Conservation (phyloP, 2,113 vertebrate species). For the Chlamydotis undulata region DNA sequence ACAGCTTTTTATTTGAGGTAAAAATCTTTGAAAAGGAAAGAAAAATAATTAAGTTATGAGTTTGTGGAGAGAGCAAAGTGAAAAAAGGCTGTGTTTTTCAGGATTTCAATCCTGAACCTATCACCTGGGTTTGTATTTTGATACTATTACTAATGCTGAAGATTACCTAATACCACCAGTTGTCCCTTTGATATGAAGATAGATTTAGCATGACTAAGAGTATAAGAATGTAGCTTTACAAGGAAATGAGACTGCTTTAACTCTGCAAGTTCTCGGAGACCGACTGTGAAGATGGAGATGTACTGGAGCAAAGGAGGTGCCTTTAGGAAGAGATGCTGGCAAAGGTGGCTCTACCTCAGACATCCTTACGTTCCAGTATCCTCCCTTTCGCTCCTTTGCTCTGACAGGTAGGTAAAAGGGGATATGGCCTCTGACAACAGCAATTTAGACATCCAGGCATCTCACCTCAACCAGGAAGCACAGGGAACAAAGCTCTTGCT, state of each 20-base stretch:
- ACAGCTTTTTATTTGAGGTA: neutral
- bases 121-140: neutral
- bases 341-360: neutral
- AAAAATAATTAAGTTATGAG: neutral
- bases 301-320: neutral
- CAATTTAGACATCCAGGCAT: neutral
- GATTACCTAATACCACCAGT: neutral
- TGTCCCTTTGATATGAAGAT: neutral
- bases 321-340: neutral
- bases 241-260: neutral
- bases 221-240: neutral
- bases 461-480: neutral
- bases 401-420: neutral
- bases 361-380: fast-evolving
- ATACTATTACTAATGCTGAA: neutral
- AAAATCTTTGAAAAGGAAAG: neutral
- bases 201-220: neutral
- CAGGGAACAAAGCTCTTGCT: neutral
- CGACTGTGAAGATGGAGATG: neutral
- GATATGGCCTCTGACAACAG: neutral
- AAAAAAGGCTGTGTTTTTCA: neutral
- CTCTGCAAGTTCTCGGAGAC: neutral
- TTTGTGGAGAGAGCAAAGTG: neutral
- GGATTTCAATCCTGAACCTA: neutral
- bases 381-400: neutral